Evolutionary conservation across 2,888 invertebrate species (phyloP).

Genomic region (Drosophila quinaria): DNA sequence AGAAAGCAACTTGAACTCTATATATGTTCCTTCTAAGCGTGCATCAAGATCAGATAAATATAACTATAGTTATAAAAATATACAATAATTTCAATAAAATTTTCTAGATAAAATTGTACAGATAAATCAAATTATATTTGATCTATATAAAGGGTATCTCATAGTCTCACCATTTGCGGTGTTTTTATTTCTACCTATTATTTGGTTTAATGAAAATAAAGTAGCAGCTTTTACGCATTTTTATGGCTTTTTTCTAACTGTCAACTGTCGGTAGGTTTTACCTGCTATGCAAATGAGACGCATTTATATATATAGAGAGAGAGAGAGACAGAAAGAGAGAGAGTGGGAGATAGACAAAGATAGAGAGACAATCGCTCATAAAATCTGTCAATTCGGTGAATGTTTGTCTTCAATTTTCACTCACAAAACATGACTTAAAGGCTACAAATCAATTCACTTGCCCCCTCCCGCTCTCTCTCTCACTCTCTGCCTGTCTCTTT

Average conservation of each 20-base stretch:
- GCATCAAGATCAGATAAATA: no score
- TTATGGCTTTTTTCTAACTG: slow-evolving; percentile 74
- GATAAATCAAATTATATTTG: no score
- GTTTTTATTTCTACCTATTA: slow-evolving; percentile 11
- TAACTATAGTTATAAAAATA: no score
- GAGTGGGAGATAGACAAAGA: not conserved
- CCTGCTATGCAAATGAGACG: slow-evolving; percentile 70
- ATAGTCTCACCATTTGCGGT: not conserved
- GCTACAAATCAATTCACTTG: slow-evolving; percentile 41
- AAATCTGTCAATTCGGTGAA: slow-evolving; percentile 74
- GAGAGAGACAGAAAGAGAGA: not conserved
- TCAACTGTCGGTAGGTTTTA: slow-evolving; percentile 47
- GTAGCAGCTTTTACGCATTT: slow-evolving; percentile 79
- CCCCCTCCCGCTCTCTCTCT: not conserved
- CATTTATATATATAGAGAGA: not conserved
- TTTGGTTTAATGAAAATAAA: slow-evolving; percentile 73
- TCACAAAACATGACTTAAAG: slow-evolving; percentile 48
- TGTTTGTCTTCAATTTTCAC: slow-evolving; percentile 73
- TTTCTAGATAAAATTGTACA: no score
- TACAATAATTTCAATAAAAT: no score
- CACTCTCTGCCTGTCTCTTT: not conserved
- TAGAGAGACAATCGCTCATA: slow-evolving; percentile 30
- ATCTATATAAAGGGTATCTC: not conserved
- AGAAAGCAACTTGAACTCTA: no score
- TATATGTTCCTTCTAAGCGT: no score